phyloP scores from a whole-genome alignment of 2,888 invertebrate species.

The Mythimna vitellina region DNA sequence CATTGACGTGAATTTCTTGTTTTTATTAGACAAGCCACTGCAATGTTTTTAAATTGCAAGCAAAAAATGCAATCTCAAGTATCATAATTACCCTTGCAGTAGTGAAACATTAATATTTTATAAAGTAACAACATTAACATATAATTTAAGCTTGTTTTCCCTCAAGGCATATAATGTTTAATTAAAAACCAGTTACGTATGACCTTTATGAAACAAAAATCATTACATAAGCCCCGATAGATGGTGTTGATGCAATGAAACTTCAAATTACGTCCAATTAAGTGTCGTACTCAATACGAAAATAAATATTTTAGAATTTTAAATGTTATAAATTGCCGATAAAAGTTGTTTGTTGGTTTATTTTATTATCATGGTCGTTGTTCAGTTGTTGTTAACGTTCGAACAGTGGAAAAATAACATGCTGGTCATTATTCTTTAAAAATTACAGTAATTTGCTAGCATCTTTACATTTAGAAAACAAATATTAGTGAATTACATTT shows the following conservation, averaged over 20 bases:
- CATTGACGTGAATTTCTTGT: slow-evolving; percentile 49
- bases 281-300: slow-evolving; percentile 61
- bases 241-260: slow-evolving; percentile 68
- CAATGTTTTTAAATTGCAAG: slow-evolving; percentile 32
- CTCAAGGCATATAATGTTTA: slow-evolving; percentile 49
- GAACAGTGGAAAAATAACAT: slow-evolving; percentile 68
- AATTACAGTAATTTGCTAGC: slow-evolving; percentile 71
- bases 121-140: slow-evolving; percentile 54
- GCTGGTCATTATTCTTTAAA: slow-evolving; percentile 63
- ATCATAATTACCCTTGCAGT: slow-evolving; percentile 46
- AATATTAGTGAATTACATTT: slow-evolving; percentile 52
- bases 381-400: slow-evolving; percentile 68
- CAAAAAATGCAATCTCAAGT: slow-evolving; percentile 41
- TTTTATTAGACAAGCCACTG: slow-evolving; percentile 52
- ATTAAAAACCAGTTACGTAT: slow-evolving; percentile 54
- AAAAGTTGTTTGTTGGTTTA: slow-evolving; percentile 62
- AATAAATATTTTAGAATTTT: slow-evolving; percentile 61
- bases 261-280: slow-evolving; percentile 67
- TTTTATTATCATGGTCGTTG: slow-evolving; percentile 58
- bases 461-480: slow-evolving; percentile 73
- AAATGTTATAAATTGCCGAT: slow-evolving; percentile 49
- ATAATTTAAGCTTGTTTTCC: slow-evolving; percentile 54
- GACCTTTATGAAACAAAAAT: slow-evolving; percentile 64
- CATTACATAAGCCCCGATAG: slow-evolving; percentile 68
- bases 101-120: slow-evolving; percentile 51